Conservation (phyloP, 2,888 invertebrate species). For the Andrena dorsata region DNA sequence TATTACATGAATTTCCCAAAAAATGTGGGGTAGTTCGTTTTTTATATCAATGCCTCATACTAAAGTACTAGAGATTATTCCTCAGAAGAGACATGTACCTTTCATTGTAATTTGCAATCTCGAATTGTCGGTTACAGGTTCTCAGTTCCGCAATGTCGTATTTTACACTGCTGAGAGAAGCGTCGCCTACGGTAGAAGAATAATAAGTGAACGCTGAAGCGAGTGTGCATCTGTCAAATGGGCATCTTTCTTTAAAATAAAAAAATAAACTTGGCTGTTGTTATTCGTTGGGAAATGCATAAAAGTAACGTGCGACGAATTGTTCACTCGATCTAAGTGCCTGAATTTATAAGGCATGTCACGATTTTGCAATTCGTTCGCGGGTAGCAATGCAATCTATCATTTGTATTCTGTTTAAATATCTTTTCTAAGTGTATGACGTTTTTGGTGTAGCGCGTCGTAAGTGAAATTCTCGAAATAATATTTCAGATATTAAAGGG, state of each 20-base stretch:
- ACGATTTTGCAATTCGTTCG: too few relatives aligned
- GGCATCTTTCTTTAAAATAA: background rate
- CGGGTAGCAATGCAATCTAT: too few relatives aligned
- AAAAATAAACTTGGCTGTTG: background rate
- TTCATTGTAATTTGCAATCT: background rate
- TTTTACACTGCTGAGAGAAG: constrained; percentile 6
- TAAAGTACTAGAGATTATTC: background rate
- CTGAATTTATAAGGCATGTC: too few relatives aligned
- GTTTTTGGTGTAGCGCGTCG: too few relatives aligned
- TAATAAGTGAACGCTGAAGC: background rate
- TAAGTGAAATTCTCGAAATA: too few relatives aligned
- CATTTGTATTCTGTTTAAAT: too few relatives aligned
- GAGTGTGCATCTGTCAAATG: background rate
- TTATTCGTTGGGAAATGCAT: too few relatives aligned
- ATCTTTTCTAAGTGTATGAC: too few relatives aligned
- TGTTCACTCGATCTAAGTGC: too few relatives aligned
- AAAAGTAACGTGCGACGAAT: too few relatives aligned
- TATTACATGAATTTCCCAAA: background rate
- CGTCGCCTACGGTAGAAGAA: background rate
- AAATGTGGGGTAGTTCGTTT: background rate
- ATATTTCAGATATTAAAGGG: too few relatives aligned
- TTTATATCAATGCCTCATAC: background rate
- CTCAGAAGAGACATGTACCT: too few relatives aligned
- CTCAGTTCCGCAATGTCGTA: constrained; percentile 22
- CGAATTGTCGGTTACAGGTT: constrained; percentile 1